These are phyloP conservation scores for Idaea biselata DNA, from an alignment of 2,888 invertebrate species.

Conservation along the genomic window DNA sequence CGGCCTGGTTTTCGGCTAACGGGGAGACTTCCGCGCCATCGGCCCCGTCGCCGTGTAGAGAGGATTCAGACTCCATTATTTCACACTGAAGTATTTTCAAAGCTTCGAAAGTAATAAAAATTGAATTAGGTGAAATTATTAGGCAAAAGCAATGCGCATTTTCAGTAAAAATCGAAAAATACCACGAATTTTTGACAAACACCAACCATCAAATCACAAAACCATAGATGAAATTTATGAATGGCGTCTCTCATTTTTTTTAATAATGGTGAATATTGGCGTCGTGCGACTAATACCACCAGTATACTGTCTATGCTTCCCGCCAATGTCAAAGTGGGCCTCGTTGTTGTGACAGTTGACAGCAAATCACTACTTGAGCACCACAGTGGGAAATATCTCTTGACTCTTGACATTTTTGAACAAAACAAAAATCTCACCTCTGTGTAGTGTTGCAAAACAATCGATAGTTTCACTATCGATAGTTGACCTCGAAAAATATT, in stretches of 20 bases:
- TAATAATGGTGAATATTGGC: not conserved
- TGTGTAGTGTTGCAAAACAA: too few species aligned
- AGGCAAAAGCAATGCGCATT: slow-evolving; percentile 42
- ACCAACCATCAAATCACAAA: slow-evolving; percentile 7
- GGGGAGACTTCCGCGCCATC: slow-evolving; percentile 77
- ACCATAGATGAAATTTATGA: slow-evolving; percentile 32
- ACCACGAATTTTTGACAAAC: slow-evolving; percentile 51
- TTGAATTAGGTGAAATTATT: slow-evolving; percentile 46
- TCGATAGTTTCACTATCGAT: too few species aligned
- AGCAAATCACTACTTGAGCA: too few species aligned
- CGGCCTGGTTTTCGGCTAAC: slow-evolving; percentile 59
- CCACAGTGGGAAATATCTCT: too few species aligned
- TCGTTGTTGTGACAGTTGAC: too few species aligned
- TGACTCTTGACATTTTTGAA: too few species aligned
- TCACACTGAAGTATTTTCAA: slow-evolving; percentile 25
- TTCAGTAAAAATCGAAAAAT: slow-evolving; percentile 42
- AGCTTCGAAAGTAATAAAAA: slow-evolving; percentile 43
- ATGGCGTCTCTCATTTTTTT: not conserved
- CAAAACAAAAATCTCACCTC: too few species aligned
- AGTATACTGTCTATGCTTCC: too few species aligned
- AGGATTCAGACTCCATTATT: slow-evolving; percentile 70
- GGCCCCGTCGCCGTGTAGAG: slow-evolving; percentile 58
- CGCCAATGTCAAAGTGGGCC: too few species aligned
- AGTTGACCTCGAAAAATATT: too few species aligned
- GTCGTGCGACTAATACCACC: not conserved